Percentiles rank a stretch among this genome's conserved stretches.
These are phyloP conservation scores for Idris sp. DNA, from an alignment of 1,140 invertebrate species.

Conservation along the genomic window DNA sequence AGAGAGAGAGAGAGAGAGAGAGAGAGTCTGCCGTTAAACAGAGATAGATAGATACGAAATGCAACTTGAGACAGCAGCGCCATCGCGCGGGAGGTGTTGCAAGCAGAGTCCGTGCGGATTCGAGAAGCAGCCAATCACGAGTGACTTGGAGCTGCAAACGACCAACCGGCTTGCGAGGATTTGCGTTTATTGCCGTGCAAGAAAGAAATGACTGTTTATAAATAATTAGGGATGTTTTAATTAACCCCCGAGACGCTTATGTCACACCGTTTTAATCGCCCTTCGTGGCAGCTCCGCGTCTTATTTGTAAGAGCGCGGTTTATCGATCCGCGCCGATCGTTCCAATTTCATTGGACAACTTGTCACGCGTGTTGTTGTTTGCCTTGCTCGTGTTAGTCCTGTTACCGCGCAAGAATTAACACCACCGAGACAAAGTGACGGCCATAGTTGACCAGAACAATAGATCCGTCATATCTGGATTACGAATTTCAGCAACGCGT, in stretches of 20 bases:
- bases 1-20: slow-evolving; percentile 28
- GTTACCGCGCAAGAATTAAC: slow-evolving; percentile 53
- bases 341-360: slow-evolving; percentile 61
- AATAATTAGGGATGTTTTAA: slow-evolving; percentile 79
- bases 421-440: slow-evolving; percentile 54
- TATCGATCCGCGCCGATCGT: slow-evolving; percentile 59
- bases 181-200: slow-evolving; percentile 68
- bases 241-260: slow-evolving; percentile 74
- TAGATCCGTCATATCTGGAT: slow-evolving; percentile 44
- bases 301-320: slow-evolving; percentile 52
- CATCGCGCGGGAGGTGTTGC: background rate
- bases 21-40: too few species aligned
- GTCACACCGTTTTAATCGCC: slow-evolving; percentile 49
- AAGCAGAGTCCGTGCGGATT: slow-evolving; percentile 74
- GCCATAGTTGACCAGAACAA: slow-evolving; percentile 48
- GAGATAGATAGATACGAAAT: too few species aligned
- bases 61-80: slow-evolving; percentile 23
- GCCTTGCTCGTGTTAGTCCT: slow-evolving; percentile 50
- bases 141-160: background rate
- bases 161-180: too few species aligned
- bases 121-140: slow-evolving; percentile 29
- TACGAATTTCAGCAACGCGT: slow-evolving; percentile 32
- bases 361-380: slow-evolving; percentile 63
- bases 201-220: slow-evolving; percentile 78
- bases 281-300: slow-evolving; percentile 43